A percentile compares a stretch with the other conserved stretches of the same genome.
Conservation (phyloP, 2,113 vertebrate genomes). For the Oreochromis tanganicae region DNA sequence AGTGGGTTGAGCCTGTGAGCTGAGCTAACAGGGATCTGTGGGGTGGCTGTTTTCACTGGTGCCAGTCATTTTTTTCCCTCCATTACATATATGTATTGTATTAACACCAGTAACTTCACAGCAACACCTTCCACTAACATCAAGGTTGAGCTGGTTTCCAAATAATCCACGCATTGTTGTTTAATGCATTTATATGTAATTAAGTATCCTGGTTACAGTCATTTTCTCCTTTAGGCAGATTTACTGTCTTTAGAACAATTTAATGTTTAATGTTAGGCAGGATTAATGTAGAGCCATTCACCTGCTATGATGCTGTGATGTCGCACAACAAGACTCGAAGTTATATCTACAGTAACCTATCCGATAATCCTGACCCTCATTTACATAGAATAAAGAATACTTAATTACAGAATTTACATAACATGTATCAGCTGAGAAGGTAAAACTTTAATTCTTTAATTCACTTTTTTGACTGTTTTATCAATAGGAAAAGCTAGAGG, state of each 20-base stretch:
- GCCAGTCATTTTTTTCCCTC: not conserved
- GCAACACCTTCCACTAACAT: not conserved
- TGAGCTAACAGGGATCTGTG: not conserved
- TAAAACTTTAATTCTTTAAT: not conserved
- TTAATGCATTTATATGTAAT: not conserved
- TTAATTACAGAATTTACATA: not conserved
- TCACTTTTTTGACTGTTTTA: not conserved
- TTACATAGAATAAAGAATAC: not conserved
- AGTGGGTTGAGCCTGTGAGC: not conserved
- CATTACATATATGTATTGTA: not conserved
- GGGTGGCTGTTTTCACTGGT: conserved; percentile 25
- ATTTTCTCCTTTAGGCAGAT: fast-evolving
- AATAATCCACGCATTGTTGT: not conserved
- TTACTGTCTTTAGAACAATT: not conserved
- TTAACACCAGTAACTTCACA: not conserved
- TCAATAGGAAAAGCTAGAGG: not conserved
- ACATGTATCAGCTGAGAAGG: not conserved
- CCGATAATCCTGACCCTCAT: not conserved
- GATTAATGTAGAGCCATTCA: not conserved
- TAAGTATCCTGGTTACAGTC: not conserved
- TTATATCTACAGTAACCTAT: not conserved
- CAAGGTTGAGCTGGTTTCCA: not conserved
- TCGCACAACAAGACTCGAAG: not conserved
- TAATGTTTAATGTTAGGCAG: not conserved
- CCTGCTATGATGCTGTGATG: not conserved